A percentile compares a stretch with the other conserved stretches of the same genome.
These are phyloP conservation scores for Aurelia aurita complex sp. Pacific DNA, from an alignment of 30 jellyfish, hydroid and myxozoan genomes.

Conservation along the genomic window DNA sequence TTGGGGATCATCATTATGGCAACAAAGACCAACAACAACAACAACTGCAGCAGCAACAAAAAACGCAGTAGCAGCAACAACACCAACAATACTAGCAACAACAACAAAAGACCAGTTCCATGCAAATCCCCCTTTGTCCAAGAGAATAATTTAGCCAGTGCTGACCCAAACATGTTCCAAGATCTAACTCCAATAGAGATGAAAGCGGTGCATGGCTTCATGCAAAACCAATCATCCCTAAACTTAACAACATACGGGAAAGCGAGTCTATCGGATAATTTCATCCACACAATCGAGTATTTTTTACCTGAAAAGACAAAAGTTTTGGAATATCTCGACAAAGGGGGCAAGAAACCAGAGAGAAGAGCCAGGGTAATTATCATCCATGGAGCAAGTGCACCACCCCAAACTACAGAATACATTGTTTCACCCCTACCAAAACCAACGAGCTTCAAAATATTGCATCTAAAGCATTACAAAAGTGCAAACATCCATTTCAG, in stretches of 20 bases:
- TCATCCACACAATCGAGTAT: conserved; percentile 50
- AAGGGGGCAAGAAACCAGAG: conserved; percentile 42
- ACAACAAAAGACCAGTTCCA: not conserved
- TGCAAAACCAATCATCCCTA: conserved; percentile 4
- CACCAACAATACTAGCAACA: no score
- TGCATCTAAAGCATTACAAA: conserved; percentile 19
- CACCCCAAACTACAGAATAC: conserved; percentile 40
- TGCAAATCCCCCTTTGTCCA: not conserved
- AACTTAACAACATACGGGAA: conserved; percentile 37
- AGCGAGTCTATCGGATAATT: conserved; percentile 51
- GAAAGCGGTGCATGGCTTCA: conserved; percentile 3
- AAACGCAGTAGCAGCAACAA: no score
- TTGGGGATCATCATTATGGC: no score
- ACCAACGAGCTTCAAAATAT: conserved; percentile 19
- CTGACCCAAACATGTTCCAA: conserved; percentile 38
- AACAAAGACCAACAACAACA: no score
- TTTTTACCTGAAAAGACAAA: conserved; percentile 46
- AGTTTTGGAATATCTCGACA: conserved; percentile 39
- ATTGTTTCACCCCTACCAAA: conserved; percentile 50
- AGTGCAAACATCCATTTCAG: conserved; percentile 16
- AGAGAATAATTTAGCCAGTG: not conserved
- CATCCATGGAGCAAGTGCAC: conserved; percentile 27
- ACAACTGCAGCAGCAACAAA: no score
- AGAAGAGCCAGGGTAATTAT: conserved; percentile 60
- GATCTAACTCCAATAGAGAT: conserved; percentile 45